A percentile compares a stretch with the other conserved stretches of the same genome.
Conservation (phyloP, 2,113 vertebrate species). For the Plecturocebus donacophilus region DNA sequence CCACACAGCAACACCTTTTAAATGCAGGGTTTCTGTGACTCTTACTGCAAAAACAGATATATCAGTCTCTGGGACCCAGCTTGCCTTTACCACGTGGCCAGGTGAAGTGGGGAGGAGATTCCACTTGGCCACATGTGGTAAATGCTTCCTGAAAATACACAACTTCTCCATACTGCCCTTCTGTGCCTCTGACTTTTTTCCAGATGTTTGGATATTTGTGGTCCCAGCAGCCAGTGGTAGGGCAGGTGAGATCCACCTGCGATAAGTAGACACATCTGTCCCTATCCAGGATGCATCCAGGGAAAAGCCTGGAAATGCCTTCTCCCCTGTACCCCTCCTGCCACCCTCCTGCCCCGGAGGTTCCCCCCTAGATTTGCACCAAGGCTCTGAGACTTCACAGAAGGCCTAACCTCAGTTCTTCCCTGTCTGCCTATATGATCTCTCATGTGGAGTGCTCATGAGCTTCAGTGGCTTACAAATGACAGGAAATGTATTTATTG, state of each 20-base stretch:
- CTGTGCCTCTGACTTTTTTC: background rate
- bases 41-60: background rate
- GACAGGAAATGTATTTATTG: background rate
- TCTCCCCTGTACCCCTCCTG: background rate
- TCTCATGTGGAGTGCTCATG: rapidly evolving
- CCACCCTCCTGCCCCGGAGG: background rate
- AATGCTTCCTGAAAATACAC: background rate
- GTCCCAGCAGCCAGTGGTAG: background rate
- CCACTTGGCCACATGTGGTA: background rate
- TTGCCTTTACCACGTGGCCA: background rate
- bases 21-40: background rate
- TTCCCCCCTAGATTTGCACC: background rate
- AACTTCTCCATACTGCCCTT: background rate
- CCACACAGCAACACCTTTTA: background rate
- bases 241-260: background rate
- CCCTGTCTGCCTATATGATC: background rate
- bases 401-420: background rate
- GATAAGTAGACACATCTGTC: background rate
- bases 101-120: background rate
- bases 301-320: background rate
- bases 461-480: background rate
- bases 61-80: background rate
- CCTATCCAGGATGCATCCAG: background rate
- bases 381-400: background rate
- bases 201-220: background rate